These are phyloP conservation scores for Spermophilus dauricus DNA, from an alignment of 2,113 vertebrate species.

Conservation along the genomic window DNA sequence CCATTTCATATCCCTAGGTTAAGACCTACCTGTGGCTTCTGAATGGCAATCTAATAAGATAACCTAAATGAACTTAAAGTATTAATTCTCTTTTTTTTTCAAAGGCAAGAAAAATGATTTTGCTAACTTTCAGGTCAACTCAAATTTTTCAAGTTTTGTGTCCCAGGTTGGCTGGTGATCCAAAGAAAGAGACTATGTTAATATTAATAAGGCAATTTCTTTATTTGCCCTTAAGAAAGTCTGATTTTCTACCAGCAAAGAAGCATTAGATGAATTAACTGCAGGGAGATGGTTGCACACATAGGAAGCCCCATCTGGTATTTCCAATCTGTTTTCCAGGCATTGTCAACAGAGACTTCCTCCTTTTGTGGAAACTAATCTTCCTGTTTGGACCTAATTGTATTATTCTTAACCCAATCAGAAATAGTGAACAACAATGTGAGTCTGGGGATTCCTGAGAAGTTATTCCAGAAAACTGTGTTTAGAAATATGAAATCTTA, in stretches of 20 bases:
- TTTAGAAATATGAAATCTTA: constrained; percentile 8
- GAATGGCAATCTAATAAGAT: not conserved
- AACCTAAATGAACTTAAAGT: not conserved
- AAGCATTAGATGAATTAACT: not conserved
- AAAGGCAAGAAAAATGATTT: not conserved
- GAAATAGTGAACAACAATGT: not conserved
- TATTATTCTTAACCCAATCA: constrained; percentile 18
- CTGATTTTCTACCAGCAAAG: not conserved
- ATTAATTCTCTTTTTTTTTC: not conserved
- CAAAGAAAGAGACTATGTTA: not conserved
- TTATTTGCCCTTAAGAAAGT: not conserved
- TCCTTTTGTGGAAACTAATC: not conserved
- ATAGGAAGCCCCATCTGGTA: not conserved
- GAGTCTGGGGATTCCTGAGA: not conserved
- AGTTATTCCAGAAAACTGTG: constrained; percentile 28
- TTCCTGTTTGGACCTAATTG: constrained; percentile 42
- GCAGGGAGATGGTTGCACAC: not conserved
- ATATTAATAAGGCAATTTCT: not conserved
- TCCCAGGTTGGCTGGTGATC: not conserved
- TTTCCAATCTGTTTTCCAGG: constrained; percentile 20
- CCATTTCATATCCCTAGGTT: not conserved
- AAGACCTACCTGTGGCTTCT: not conserved
- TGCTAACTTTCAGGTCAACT: not conserved
- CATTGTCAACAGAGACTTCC: not conserved
- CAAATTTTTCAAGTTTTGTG: not conserved